Percentiles rank a stretch among this genome's conserved stretches.
Evolutionary conservation across 2,113 vertebrate species (phyloP).

Genomic region (Probosciger aterrimus): DNA sequence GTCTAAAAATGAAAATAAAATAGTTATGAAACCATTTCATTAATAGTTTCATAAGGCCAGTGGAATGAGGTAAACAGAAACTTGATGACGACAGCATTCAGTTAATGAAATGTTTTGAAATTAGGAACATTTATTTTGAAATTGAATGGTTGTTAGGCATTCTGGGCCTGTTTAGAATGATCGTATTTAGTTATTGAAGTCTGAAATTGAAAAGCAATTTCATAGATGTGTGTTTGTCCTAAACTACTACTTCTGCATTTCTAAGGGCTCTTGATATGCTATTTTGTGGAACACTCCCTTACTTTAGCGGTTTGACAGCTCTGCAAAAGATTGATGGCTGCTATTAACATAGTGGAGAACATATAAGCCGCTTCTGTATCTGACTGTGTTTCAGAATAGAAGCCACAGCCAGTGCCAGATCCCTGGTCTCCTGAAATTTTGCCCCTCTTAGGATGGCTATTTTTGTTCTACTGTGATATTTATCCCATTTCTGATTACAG

Average conservation of each 20-base stretch:
- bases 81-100: neutral
- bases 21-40: neutral
- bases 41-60: neutral
- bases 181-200: neutral
- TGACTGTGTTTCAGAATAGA: neutral
- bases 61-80: neutral
- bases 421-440: neutral
- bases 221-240: neutral
- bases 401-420: neutral
- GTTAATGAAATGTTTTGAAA: conserved; percentile 3
- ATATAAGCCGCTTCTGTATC: neutral
- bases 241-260: neutral
- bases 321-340: neutral
- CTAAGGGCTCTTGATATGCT: neutral
- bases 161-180: neutral
- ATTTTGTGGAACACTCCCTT: neutral
- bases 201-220: conserved; percentile 19
- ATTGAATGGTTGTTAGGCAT: neutral
- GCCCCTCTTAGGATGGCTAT: neutral
- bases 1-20: neutral
- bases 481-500: neutral
- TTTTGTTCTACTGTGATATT: neutral
- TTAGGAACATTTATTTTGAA: neutral
- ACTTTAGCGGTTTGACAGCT: neutral
- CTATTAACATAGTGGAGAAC: neutral